A percentile compares a stretch with the other conserved stretches of the same genome.
These are phyloP conservation scores for human DNA, from an alignment of 2,113 vertebrate species.

Conservation along the genomic window DNA sequence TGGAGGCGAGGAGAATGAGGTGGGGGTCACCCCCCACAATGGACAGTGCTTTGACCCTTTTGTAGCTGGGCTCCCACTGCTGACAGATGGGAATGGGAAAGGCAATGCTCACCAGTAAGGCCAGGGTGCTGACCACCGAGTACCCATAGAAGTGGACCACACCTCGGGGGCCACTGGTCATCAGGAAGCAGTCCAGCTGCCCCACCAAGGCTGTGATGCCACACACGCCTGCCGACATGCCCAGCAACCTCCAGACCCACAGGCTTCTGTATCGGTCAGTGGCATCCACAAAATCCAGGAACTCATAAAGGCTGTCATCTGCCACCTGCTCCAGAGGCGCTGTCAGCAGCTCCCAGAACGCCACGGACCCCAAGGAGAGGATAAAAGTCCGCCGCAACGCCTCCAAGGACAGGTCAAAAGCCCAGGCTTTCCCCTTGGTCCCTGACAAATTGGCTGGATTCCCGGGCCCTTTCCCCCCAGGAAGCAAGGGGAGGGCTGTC, in stretches of 20 bases:
- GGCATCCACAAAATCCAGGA: conserved; percentile 91
- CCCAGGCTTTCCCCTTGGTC: background rate
- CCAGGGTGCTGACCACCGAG: conserved; percentile 69
- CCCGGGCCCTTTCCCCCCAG: background rate
- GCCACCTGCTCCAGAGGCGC: conserved; percentile 86
- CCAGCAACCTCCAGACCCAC: conserved; percentile 86
- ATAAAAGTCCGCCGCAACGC: conserved; percentile 85
- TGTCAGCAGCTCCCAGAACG: conserved; percentile 86
- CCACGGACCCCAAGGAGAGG: conserved; percentile 81
- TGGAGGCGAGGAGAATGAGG: conserved; percentile 84
- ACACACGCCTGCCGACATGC: conserved; percentile 83
- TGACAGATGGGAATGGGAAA: conserved; percentile 85
- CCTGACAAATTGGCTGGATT: conserved; percentile 1
- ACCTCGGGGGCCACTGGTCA: conserved; percentile 25
- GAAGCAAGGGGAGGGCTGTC: background rate
- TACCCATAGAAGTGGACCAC: conserved; percentile 88
- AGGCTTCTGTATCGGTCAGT: conserved; percentile 84
- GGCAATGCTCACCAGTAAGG: conserved; percentile 73
- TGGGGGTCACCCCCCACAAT: conserved; percentile 83
- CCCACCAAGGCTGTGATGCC: conserved; percentile 83
- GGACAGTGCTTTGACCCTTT: conserved; percentile 84
- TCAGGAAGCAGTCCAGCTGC: conserved; percentile 82
- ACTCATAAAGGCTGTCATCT: conserved; percentile 91
- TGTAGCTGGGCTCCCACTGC: conserved; percentile 69
- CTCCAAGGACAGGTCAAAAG: conserved; percentile 70